Conservation (phyloP, 1,140 invertebrate species). For the Chironomus tepperi region DNA sequence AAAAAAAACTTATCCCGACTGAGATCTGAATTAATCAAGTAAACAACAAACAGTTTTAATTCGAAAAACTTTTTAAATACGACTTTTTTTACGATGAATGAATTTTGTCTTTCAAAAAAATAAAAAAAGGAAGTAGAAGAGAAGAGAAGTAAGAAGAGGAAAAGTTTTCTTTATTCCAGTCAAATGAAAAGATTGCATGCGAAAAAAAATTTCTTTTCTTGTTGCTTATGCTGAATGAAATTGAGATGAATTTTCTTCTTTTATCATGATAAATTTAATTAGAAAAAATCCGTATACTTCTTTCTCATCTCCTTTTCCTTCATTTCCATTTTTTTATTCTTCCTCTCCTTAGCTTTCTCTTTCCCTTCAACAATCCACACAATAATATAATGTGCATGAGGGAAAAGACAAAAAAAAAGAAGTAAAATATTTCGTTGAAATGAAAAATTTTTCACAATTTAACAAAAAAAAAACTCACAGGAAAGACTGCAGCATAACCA, state of each 20-base stretch:
- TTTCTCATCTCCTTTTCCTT: background rate
- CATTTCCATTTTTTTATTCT: background rate
- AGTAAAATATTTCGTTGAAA: background rate
- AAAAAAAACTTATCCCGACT: no score
- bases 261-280: conserved; percentile 15
- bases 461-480: no score
- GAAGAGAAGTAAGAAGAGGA: background rate
- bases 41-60: no score
- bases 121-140: background rate
- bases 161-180: background rate
- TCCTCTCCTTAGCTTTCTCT: no score
- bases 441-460: background rate
- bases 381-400: background rate
- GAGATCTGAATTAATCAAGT: no score
- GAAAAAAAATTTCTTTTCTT: background rate
- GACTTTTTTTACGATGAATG: no score
- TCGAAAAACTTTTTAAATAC: no score
- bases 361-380: no score
- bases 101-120: background rate
- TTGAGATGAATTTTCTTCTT: conserved; percentile 9
- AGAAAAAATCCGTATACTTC: conserved; percentile 4
- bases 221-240: background rate
- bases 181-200: background rate
- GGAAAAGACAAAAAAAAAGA: background rate
- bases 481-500: no score